phyloP scores from a whole-genome alignment of 2,888 invertebrate genomes.

The Drosophila fulvimacula region DNA sequence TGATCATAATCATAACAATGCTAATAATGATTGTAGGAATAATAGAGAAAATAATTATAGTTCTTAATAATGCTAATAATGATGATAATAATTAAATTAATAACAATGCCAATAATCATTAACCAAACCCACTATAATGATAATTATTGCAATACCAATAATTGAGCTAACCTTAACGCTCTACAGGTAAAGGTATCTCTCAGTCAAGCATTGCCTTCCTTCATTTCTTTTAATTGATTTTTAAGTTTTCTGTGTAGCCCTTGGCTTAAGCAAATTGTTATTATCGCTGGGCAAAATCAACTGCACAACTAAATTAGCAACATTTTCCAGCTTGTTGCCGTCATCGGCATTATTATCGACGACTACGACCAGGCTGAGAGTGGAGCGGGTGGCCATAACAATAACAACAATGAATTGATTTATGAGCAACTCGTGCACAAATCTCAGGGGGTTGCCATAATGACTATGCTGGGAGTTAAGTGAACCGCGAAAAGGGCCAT shows the following conservation, averaged over 20 bases:
- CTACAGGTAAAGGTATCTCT: neutral
- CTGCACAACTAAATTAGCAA: slow-evolving; percentile 63
- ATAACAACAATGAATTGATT: slow-evolving; percentile 81
- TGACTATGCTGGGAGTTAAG: slow-evolving; percentile 78
- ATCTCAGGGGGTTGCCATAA: slow-evolving; percentile 65
- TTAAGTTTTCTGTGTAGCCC: slow-evolving; percentile 1
- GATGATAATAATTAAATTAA: neutral
- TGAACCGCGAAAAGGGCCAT: slow-evolving; percentile 84
- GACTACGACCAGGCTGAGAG: neutral
- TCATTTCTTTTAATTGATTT: slow-evolving; percentile 37
- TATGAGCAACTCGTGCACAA: slow-evolving; percentile 79
- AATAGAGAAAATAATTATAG: neutral
- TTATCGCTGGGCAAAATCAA: slow-evolving; percentile 36
- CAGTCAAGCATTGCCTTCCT: neutral
- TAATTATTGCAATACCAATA: neutral
- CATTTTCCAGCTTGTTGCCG: slow-evolving; percentile 80
- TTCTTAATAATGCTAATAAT: neutral
- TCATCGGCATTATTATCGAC: slow-evolving; percentile 51
- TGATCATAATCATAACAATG: neutral
- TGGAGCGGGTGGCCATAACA: slow-evolving; percentile 27
- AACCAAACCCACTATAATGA: neutral
- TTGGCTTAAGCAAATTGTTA: slow-evolving; percentile 57
- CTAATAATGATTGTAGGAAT: neutral
- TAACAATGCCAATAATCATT: neutral
- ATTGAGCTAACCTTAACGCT: neutral